Evolutionary conservation across 2,113 vertebrate genomes (phyloP), one percentile per base, ranked within the genome.

Genomic region (Nothocercus julius): DNA sequence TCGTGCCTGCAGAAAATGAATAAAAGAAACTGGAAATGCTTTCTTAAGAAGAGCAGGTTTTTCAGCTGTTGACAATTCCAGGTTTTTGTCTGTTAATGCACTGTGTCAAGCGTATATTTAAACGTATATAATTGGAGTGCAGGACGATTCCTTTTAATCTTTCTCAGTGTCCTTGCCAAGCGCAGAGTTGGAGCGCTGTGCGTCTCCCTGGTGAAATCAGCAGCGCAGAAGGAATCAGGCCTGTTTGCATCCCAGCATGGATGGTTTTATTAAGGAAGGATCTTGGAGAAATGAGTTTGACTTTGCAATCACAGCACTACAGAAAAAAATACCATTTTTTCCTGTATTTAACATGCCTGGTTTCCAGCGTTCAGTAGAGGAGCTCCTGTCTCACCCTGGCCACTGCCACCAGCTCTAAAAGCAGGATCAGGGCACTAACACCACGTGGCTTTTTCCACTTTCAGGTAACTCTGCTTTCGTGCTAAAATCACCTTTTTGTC

Each of bases 371-470:
- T 63, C 62, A 45, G 24, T 24, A 86, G 38, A 79, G 21, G 34
- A 84, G 42, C 44, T 93, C 36, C 51, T 91, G 61, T 59, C 75
- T 79, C 45, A 19, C 70, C 40, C n/a, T 8, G 47, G 44, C 40
- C 56, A 68, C 24, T 95, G 89, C 34, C 20, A 86, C 36, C 67
- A 92, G 62, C 75, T 95, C 17, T 72, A 61, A 64, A 92, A 89
- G 30, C 79, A 89, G 79, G 32, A 40, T 82, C 88, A 76, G 30
- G 66, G 79, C 88, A 94, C 79, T 78, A 87, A 93, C 89, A 62
- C 49, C 56, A 44, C 73, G 63, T 68, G 45, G 28, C 84, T 96
- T 89, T 72, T 96, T 92, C 45, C 34, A 38, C 94, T 97, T 93
- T 75, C 44, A 87, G 53, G n/a, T 79, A 85, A 38, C 44, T 28